Conservation (phyloP, 2,888 invertebrate species). For the Horisme vitalbata region DNA sequence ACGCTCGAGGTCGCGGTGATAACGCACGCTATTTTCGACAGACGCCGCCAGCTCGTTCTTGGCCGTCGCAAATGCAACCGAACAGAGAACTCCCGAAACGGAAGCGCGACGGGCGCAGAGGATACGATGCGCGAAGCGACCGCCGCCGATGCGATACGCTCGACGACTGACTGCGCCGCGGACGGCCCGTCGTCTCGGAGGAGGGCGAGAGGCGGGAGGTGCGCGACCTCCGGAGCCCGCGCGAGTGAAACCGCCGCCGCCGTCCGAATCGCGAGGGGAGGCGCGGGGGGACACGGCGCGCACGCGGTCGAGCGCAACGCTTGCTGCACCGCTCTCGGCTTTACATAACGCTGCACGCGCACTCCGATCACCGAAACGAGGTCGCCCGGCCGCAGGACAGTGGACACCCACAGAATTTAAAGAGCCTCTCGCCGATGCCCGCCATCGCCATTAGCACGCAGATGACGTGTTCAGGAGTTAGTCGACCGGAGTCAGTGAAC, state of each 20-base stretch:
- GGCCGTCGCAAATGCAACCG: slow-evolving; percentile 71
- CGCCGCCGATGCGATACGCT: slow-evolving; percentile 14
- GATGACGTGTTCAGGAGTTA: slow-evolving; percentile 72
- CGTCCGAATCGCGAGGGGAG: slow-evolving; percentile 61
- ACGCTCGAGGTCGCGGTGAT: slow-evolving; percentile 77
- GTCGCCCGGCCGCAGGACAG: slow-evolving; percentile 58
- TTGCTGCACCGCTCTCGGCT: slow-evolving; percentile 70
- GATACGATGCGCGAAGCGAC: slow-evolving; percentile 77
- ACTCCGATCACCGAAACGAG: slow-evolving; percentile 63
- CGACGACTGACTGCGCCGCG: slow-evolving; percentile 35
- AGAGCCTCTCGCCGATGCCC: slow-evolving; percentile 47
- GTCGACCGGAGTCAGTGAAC: slow-evolving; percentile 79
- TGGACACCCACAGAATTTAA: slow-evolving; percentile 69
- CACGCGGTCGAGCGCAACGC: slow-evolving; percentile 78
- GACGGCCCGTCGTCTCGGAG: slow-evolving; percentile 53
- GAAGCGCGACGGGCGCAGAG: slow-evolving; percentile 48
- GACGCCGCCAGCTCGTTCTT: slow-evolving; percentile 61
- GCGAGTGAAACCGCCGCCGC: slow-evolving; percentile 66
- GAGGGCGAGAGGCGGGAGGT: slow-evolving; percentile 66
- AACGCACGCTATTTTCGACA: slow-evolving; percentile 77
- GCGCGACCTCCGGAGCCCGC: slow-evolving; percentile 72
- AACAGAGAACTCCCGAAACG: slow-evolving; percentile 62
- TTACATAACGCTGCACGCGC: slow-evolving; percentile 73
- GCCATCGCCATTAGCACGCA: slow-evolving; percentile 59
- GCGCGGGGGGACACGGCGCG: slow-evolving; percentile 46